Percentiles rank a stretch among this genome's conserved stretches.
These are phyloP conservation scores for Tachysurus fulvidraco DNA, from an alignment of 2,113 vertebrate species.

Conservation along the genomic window DNA sequence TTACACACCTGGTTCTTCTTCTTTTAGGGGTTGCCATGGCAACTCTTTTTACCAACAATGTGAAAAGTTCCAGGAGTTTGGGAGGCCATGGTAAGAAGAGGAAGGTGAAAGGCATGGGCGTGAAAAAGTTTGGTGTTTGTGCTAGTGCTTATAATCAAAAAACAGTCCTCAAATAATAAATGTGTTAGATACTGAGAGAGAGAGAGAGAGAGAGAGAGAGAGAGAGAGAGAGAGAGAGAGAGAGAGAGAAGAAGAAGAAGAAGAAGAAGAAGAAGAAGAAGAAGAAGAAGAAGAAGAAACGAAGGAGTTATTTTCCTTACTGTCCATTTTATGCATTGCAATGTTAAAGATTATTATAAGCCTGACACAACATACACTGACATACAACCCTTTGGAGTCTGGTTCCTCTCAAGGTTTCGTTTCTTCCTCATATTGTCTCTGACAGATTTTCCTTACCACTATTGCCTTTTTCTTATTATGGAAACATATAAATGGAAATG, in stretches of 20 bases:
- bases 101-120: background rate
- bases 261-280: too few relatives aligned
- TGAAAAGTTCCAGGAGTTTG: conserved; percentile 6
- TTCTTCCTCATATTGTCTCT: too few relatives aligned
- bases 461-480: too few relatives aligned
- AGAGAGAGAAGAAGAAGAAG: too few relatives aligned
- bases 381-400: background rate
- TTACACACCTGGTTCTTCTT: conserved; percentile 4
- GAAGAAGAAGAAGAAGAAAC: too few relatives aligned
- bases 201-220: background rate
- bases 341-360: background rate
- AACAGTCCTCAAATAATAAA: background rate
- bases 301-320: too few relatives aligned
- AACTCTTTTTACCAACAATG: conserved; percentile 31
- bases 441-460: too few relatives aligned
- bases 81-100: background rate
- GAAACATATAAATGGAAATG: too few relatives aligned
- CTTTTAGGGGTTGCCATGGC: conserved; percentile 18
- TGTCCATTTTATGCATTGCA: background rate
- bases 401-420: too few relatives aligned
- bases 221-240: background rate
- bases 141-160: background rate
- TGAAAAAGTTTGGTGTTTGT: background rate
- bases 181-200: background rate
- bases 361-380: background rate